Base-by-base conservation (phyloP, 2,888 invertebrate genomes). In the Onthophagus sagittarius region DNA sequence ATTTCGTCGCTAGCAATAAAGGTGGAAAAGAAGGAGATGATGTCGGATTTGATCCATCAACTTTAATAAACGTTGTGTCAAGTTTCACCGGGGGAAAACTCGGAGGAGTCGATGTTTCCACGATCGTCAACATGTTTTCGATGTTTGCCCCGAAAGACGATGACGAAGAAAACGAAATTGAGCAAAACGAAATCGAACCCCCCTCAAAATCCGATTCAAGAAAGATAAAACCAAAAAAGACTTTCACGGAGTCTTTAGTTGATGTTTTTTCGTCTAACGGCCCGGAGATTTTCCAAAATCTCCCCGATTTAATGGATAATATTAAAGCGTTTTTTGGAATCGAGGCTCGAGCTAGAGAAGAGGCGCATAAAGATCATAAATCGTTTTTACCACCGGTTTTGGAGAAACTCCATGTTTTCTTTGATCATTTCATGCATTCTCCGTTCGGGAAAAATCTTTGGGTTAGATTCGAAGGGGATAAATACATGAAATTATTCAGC, bases 351-450 rank as follows among this genome's bases (percentile, higher is more conserved):
- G 88, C 88, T 75, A 86, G 89, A 0, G 88, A 89, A 39, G 88
- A 89, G 15, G 88, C 88, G 0, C 93, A 93, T 79, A 90, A 91
- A 72, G 91, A 89, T 63, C 94, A 94, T 78, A 89, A 92, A 0
- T 89, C 91, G 83, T 90, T 91, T 78, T 84, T 94, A 76, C 94
- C 94, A 0, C 94, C 92, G 74, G 80, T 92, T 83, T 81, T 90
- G 83, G 91, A 91, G 79, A 89, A 91, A 77, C 82, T 90, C 0
- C 94, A 94, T 82, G 85, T 94, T 0, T 88, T 92, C 80, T 93
- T 94, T 90, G 94, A 94, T 77, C 89, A 93, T 76, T 93, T 94
- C 80, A 88, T 92, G 33, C 91, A 92, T 81, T 94, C 94, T 0
- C 94, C 94, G 76, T 85, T 94, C 14, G 94, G 94, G 0, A 91